Conservation (phyloP, 2,113 vertebrate species). For the Ariopsis seemanni region DNA sequence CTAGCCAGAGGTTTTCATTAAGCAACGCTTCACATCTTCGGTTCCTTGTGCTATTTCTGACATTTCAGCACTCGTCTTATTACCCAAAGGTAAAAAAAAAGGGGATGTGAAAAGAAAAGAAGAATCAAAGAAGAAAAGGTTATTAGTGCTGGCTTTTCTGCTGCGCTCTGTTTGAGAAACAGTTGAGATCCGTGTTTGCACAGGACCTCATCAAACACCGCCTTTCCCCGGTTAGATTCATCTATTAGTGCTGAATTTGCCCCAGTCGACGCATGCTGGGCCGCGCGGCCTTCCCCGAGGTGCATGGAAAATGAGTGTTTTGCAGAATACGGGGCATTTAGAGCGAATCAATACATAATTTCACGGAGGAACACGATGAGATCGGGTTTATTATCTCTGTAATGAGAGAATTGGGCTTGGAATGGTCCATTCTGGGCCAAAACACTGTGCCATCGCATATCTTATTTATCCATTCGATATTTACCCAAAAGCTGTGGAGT, state of each 20-base stretch:
- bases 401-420: slow-evolving; percentile 50
- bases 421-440: slow-evolving; percentile 33
- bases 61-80: slow-evolving; percentile 68
- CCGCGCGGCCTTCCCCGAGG: slow-evolving; percentile 36
- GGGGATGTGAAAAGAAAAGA: not conserved
- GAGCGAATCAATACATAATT: slow-evolving; percentile 57
- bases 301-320: slow-evolving; percentile 38
- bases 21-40: slow-evolving; percentile 66
- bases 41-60: slow-evolving; percentile 68
- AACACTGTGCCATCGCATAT: slow-evolving; percentile 5
- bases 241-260: slow-evolving; percentile 48
- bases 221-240: slow-evolving; percentile 57
- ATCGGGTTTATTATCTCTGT: slow-evolving; percentile 55
- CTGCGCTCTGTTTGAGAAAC: slow-evolving; percentile 43
- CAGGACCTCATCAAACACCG: slow-evolving; percentile 52
- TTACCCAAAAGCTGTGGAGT: slow-evolving; percentile 21
- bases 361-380: slow-evolving; percentile 48
- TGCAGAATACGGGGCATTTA: slow-evolving; percentile 31
- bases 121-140: slow-evolving; percentile 52
- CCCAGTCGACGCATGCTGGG: slow-evolving; percentile 38
- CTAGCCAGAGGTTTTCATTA: slow-evolving; percentile 72
- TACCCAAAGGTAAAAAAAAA: slow-evolving; percentile 66
- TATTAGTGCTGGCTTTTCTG: slow-evolving; percentile 47
- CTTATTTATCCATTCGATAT: slow-evolving; percentile 22
- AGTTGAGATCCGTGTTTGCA: slow-evolving; percentile 54